Evolutionary conservation across 2,113 vertebrate genomes (phyloP), one percentile per base, ranked within the genome.

Genomic region (Vidua chalybeata): DNA sequence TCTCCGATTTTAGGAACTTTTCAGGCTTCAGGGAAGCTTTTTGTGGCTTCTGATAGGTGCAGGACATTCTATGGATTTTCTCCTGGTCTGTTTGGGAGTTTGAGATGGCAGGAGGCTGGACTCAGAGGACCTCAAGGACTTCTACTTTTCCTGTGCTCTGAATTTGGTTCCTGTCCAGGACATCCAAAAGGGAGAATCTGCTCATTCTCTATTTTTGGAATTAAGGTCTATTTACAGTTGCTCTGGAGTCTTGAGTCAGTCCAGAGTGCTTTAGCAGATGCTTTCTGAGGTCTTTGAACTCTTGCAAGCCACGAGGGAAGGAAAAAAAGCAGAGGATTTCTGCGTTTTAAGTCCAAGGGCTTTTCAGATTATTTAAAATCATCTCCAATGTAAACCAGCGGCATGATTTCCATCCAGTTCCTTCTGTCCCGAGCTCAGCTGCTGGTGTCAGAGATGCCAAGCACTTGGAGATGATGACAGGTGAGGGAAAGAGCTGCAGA

Each of bases 391-490:
- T 94, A 96, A 96, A 95, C 92, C 87, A 74, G 30, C 28, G 0
- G 1, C 37, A 33, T 5, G 82, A 68, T 96, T 96, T 96, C 83
- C 85, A 88, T 78, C 45, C 85, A 77, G 48, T 37, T 95, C 86
- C 68, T 52, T 59, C 79, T 72, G 52, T 81, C n/a, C 75, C 16
- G 41, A 84, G 72, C 68, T 88, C 94, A 93, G 90, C 78, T 83
- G 59, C 85, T 80, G 45, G 13, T 84, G 82, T 88, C 59, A 49
- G 64, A 68, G 55, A 8, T 88, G 93, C 79, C 90, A 96, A 75
- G 59, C 56, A 84, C 90, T 94, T 86, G 92, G 85, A 94, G 79
- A 96, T 27, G 93, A 90, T 95, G 94, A 88, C 76, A 96, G 91
- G 95, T 90, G 84, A 71, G 75, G 78, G 52, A 86, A 95, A 91